These are phyloP conservation scores for Diplodus puntazzo DNA, from an alignment of 2,797 vertebrate species.

Conservation along the genomic window DNA sequence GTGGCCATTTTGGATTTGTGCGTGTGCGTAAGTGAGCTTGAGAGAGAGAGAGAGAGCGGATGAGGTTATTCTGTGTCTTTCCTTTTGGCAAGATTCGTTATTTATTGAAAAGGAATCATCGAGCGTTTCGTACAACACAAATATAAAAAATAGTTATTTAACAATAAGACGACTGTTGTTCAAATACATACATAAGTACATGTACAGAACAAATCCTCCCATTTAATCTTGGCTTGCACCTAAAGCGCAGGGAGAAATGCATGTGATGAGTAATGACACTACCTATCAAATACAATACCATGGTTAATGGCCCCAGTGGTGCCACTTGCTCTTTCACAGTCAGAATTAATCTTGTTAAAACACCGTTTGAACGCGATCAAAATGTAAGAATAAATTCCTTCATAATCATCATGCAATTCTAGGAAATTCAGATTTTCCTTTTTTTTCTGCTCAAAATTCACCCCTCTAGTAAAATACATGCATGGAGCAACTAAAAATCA, in stretches of 20 bases:
- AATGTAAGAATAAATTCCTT: not conserved
- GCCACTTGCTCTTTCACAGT: not conserved
- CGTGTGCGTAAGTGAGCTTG: not conserved
- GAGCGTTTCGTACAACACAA: not conserved
- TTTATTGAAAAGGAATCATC: not conserved
- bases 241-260: not conserved
- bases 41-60: not conserved
- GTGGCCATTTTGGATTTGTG: slow-evolving; percentile 15
- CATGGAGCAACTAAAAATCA: not conserved
- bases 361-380: too few relatives aligned
- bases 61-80: not conserved
- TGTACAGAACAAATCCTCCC: not conserved
- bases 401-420: not conserved
- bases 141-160: not conserved
- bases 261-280: not conserved
- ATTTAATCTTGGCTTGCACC: not conserved
- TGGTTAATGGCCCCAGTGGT: not conserved
- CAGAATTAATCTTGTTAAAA: not conserved
- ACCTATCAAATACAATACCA: not conserved
- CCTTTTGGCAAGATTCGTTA: not conserved
- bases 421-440: not conserved
- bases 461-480: not conserved
- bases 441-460: too few relatives aligned
- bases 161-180: not conserved
- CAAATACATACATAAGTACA: not conserved